Percentiles rank a stretch among this genome's conserved stretches.
Evolutionary conservation across 2,888 invertebrate genomes (phyloP).

Genomic region (Aphodius granarius): DNA sequence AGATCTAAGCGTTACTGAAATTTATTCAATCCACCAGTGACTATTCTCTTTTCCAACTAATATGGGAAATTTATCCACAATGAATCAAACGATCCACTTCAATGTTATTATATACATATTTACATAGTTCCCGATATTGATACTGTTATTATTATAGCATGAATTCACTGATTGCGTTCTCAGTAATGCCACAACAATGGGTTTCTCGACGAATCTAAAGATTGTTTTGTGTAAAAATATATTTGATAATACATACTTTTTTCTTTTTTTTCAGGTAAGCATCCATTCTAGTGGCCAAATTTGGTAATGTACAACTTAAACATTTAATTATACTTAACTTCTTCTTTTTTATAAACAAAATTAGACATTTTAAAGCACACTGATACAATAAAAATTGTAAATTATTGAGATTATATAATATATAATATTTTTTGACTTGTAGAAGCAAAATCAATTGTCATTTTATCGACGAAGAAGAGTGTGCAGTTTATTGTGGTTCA

Average conservation of each 20-base stretch:
- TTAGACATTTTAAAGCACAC: too few species aligned
- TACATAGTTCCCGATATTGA: too few species aligned
- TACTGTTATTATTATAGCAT: neutral
- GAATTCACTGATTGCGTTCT: neutral
- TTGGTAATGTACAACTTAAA: neutral
- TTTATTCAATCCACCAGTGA: neutral
- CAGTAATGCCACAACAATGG: neutral
- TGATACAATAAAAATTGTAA: too few species aligned
- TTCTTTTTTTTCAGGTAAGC: conserved; percentile 9
- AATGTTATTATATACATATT: neutral
- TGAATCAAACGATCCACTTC: neutral
- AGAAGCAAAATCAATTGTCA: too few species aligned
- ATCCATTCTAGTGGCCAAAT: neutral
- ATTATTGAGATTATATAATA: too few species aligned
- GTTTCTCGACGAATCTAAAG: neutral
- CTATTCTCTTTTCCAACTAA: neutral
- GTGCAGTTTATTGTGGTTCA: too few species aligned
- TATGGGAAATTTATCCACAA: neutral
- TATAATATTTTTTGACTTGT: too few species aligned
- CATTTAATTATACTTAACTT: neutral
- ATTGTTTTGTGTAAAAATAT: neutral
- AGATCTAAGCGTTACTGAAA: too few species aligned
- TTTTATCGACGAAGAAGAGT: too few species aligned
- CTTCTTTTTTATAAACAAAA: neutral
- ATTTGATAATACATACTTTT: neutral